Evolutionary conservation across 2,797 vertebrate species (phyloP).

Genomic region (Intellagama lesueurii): DNA sequence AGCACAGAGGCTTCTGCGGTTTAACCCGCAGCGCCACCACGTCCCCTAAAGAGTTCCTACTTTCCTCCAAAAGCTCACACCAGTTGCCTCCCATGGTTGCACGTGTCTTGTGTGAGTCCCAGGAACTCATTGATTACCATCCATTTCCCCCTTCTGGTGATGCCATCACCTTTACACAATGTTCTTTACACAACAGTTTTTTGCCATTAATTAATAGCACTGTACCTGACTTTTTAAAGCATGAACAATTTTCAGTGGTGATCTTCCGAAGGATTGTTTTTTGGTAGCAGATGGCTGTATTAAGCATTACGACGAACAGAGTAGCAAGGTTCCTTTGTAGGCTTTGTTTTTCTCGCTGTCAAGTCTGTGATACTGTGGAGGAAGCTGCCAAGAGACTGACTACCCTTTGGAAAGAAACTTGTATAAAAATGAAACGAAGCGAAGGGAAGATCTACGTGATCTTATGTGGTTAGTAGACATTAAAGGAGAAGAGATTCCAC

Average conservation of each 20-base stretch:
- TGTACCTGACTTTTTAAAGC: neutral
- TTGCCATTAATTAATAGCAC: neutral
- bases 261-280: neutral
- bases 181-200: too few relatives aligned
- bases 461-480: neutral
- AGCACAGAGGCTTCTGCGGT: too few relatives aligned
- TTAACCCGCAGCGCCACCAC: too few relatives aligned
- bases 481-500: neutral
- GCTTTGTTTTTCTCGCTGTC: neutral
- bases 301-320: neutral
- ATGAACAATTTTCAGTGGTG: neutral
- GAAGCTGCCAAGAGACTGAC: neutral
- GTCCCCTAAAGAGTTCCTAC: too few relatives aligned
- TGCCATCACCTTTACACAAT: too few relatives aligned
- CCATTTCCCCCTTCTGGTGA: too few relatives aligned
- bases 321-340: neutral
- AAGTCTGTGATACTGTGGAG: neutral
- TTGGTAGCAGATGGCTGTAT: neutral
- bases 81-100: too few relatives aligned
- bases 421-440: neutral
- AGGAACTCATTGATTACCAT: too few relatives aligned
- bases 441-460: neutral
- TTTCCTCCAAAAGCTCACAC: too few relatives aligned
- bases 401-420: neutral
- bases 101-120: too few relatives aligned